Conservation (phyloP, 2,113 vertebrate genomes). For the Uria lomvia region DNA sequence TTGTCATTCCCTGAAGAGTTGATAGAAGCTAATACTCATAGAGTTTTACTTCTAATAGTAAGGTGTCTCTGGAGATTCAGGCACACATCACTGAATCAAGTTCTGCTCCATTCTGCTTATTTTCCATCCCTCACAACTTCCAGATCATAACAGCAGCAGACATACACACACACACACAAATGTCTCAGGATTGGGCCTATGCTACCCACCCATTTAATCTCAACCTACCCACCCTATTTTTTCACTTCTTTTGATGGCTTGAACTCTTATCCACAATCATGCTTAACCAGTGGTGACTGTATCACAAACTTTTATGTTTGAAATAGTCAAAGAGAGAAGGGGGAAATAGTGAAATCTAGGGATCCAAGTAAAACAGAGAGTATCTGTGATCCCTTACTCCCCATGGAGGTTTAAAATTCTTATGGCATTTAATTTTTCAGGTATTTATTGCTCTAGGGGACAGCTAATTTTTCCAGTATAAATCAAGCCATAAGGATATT, state of each 20-base stretch:
- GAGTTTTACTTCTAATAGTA: not conserved
- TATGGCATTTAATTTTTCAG: slow-evolving; percentile 60
- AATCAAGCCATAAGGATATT: slow-evolving; percentile 61
- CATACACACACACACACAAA: rapidly evolving
- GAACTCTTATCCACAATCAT: not conserved
- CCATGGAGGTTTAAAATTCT: slow-evolving; percentile 38
- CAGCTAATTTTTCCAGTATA: slow-evolving; percentile 58
- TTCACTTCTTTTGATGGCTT: not conserved
- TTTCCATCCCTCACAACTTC: not conserved
- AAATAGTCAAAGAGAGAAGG: not conserved
- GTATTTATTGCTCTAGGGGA: slow-evolving; percentile 61
- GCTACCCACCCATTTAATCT: not conserved
- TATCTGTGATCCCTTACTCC: slow-evolving; percentile 46
- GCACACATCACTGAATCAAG: not conserved
- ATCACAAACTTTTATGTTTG: not conserved
- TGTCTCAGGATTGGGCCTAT: not conserved
- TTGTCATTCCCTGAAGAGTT: not conserved
- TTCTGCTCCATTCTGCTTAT: not conserved
- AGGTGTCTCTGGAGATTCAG: not conserved
- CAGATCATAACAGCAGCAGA: not conserved
- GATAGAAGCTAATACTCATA: not conserved
- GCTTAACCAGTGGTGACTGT: not conserved
- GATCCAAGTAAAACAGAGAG: slow-evolving; percentile 58
- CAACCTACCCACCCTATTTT: not conserved
- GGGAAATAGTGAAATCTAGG: slow-evolving; percentile 23